phyloP scores from a whole-genome alignment of 1,140 invertebrate genomes.

The Drosophila bifasciata region DNA sequence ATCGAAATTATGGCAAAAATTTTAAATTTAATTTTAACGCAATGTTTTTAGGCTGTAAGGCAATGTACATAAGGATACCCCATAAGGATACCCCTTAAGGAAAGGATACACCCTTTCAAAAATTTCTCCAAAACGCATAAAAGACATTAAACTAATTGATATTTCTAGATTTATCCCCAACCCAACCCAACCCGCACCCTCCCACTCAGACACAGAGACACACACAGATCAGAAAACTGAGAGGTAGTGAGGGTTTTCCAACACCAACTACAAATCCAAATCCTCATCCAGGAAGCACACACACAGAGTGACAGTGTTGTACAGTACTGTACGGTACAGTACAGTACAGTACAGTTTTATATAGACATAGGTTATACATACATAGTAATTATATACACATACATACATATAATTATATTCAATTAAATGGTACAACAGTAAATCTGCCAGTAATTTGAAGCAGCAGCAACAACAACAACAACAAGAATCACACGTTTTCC shows the following conservation, averaged over 20 bases:
- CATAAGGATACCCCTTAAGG: conserved; percentile 36
- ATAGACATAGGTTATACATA: conserved; percentile 42
- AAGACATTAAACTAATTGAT: conserved; percentile 68
- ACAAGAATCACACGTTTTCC: conserved; percentile 82
- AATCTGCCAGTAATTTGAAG: conserved; percentile 75
- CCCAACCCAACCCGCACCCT: conserved; percentile 1
- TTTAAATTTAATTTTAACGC: conserved; percentile 61
- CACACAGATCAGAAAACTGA: background rate
- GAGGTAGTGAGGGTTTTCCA: conserved; percentile 24
- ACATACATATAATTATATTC: conserved; percentile 46
- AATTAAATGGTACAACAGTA: conserved; percentile 66
- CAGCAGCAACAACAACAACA: conserved; percentile 70
- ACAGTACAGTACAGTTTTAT: conserved; percentile 50
- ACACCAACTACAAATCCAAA: too few relatives aligned
- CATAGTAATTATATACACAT: conserved; percentile 53
- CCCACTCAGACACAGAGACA: conserved; percentile 4
- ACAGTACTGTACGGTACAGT: conserved; percentile 37
- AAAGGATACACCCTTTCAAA: conserved; percentile 63
- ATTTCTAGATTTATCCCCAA: conserved; percentile 32
- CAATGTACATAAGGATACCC: conserved; percentile 45
- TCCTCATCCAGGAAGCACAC: background rate
- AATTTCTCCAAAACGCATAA: conserved; percentile 67
- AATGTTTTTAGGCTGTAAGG: conserved; percentile 49
- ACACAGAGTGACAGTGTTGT: conserved; percentile 34
- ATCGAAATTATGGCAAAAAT: conserved; percentile 28